Conservation (phyloP, 2,888 invertebrate genomes). For the Chrysina gloriosa region DNA sequence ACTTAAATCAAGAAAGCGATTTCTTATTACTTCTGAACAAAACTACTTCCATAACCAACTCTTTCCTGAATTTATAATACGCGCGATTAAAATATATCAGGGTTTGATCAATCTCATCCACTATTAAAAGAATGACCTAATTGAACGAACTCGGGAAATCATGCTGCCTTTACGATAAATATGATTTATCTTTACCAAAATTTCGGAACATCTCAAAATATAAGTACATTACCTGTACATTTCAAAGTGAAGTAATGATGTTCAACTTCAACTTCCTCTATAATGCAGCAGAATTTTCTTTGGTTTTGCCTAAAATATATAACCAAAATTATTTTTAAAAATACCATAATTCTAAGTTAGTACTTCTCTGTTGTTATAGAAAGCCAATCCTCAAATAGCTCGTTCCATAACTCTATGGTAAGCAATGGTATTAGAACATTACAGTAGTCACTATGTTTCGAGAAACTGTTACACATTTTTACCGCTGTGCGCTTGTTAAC, state of each 20-base stretch:
- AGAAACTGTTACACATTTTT: constrained; percentile 70
- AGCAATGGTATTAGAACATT: constrained; percentile 70
- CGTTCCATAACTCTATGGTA: constrained; percentile 73
- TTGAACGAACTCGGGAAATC: no score
- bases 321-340: not conserved
- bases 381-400: constrained; percentile 38
- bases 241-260: constrained; percentile 22
- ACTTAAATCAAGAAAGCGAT: no score
- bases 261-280: constrained; percentile 16
- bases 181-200: no score
- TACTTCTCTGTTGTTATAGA: constrained; percentile 20
- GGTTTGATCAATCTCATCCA: no score
- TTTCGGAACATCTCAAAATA: no score
- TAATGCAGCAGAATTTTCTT: constrained; percentile 26
- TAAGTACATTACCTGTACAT: constrained; percentile 36
- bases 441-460: constrained; percentile 71
- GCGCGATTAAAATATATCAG: no score
- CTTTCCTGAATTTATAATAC: no score
- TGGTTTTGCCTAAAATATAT: constrained; percentile 20
- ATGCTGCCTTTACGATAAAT: no score
- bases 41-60: no score
- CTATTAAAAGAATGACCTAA: no score
- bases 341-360: not conserved
- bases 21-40: no score
- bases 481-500: constrained; percentile 67